Evolutionary conservation across 2,797 vertebrate genomes (phyloP).

Genomic region (Pseudotriccus pelzelni): DNA sequence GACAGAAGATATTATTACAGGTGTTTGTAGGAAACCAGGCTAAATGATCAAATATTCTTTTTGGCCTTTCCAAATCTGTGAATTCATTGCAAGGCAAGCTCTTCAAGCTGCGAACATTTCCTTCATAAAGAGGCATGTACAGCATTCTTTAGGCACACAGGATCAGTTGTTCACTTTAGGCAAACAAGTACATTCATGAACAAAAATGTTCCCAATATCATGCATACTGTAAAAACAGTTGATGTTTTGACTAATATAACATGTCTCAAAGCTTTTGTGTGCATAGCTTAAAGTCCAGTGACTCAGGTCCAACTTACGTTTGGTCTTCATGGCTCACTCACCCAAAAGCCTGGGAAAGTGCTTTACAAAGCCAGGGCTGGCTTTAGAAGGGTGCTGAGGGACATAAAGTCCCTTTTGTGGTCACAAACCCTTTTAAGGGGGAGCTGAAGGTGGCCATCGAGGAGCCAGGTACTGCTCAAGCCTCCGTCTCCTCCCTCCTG

Average conservation of each 20-base stretch:
- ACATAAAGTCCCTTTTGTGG: neutral
- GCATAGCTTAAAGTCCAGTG: slow-evolving; percentile 27
- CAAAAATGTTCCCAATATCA: slow-evolving; percentile 50
- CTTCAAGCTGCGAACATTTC: neutral
- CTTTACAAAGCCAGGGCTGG: neutral
- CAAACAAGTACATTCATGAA: slow-evolving; percentile 64
- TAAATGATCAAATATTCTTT: neutral
- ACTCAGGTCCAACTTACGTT: slow-evolving; percentile 24
- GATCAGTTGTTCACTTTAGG: neutral
- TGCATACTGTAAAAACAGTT: neutral
- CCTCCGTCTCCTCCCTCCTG: neutral
- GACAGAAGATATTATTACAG: neutral
- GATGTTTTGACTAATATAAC: slow-evolving; percentile 29
- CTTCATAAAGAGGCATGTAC: neutral
- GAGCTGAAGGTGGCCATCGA: neutral
- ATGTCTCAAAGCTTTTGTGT: neutral
- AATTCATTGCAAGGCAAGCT: neutral
- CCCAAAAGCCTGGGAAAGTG: neutral
- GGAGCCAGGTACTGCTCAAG: neutral
- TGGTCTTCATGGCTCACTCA: neutral
- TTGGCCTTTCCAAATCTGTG: neutral
- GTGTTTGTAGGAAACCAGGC: neutral
- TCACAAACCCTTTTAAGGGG: neutral
- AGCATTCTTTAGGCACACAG: slow-evolving; percentile 31
- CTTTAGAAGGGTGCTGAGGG: neutral